phyloP scores from a whole-genome alignment of 2,797 vertebrate species.

The Rhynchotus rufescens region DNA sequence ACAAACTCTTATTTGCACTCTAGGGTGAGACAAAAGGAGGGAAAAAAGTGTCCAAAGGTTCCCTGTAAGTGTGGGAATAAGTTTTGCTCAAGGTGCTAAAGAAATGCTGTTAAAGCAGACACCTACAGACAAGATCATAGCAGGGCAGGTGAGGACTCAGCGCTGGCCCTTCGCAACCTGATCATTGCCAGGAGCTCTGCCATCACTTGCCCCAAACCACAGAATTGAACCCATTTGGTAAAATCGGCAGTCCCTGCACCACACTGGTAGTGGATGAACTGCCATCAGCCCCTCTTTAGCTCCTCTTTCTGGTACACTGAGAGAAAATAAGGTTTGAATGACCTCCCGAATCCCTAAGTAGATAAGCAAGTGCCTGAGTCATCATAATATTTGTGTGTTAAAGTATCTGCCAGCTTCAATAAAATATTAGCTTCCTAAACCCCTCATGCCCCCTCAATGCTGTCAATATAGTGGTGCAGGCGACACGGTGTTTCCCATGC shows the following conservation, averaged over 20 bases:
- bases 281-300: not conserved
- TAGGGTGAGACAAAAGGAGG: not conserved
- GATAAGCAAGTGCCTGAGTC: not conserved
- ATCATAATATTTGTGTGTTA: not conserved
- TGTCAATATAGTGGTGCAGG: not conserved
- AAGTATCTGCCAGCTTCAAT: not conserved
- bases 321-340: not conserved
- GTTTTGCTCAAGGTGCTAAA: not conserved
- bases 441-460: fast-evolving
- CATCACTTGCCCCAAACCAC: slow-evolving; percentile 23
- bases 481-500: not conserved
- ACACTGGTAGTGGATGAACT: slow-evolving; percentile 13
- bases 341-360: not conserved
- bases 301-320: not conserved
- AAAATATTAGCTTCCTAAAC: not conserved
- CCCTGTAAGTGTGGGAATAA: not conserved
- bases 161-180: not conserved
- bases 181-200: not conserved
- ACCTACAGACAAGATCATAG: not conserved
- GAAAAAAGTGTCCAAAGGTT: not conserved
- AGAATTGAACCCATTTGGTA: slow-evolving; percentile 2
- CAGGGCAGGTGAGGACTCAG: not conserved
- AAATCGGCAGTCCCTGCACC: slow-evolving; percentile 10
- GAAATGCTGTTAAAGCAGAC: not conserved
- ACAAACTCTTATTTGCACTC: not conserved